Evolutionary conservation across 2,888 invertebrate species (phyloP), one percentile per base, ranked within the genome.

Genomic region (Athrips mouffetella): DNA sequence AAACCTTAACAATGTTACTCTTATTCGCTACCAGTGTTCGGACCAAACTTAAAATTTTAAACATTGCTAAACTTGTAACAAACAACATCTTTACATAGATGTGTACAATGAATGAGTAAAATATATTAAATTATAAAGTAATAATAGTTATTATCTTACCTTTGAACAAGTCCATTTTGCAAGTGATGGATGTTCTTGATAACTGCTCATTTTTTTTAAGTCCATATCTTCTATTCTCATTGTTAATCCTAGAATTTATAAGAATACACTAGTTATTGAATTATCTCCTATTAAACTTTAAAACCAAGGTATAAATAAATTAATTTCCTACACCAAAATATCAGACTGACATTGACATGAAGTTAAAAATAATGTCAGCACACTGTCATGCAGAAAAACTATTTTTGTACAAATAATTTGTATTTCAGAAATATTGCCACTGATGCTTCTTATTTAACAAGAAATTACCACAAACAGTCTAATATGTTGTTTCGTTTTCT

Each of bases 291-390:
- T 7, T 23, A 23, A 7, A 23, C 7, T 27, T 27, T 27, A 10
- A 27, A 8, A 4, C n/a, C n/a, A 7, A 7, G n/a, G n/a, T 27
- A 27, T 5, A 3, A 5, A 3, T 23, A 7, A 23, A 23, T 35
- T 20, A 18, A n/a, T 10, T n/a, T 4, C 18, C 1, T 21, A 3
- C 10, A 20, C 3, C 8, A 51, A 31, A 58, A 49, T 52, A 48
- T 29, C 35, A 50, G 30, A 54, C 21, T 76, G 76, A 73, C 76
- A 76, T 60, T 65, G 56, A 74, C 56, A 66, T 40, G 65, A 68
- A 72, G 58, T 64, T 63, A 57, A 65, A 65, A 55, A 53, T 49
- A 50, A 65, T 45, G 70, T 64, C 67, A 70, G 44, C 16, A 15
- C 60, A 55, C 50, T 62, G 61, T 59, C 64, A 64, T 39, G 45